Conservation (phyloP, 2,113 vertebrate species). For the Raja brachyura region DNA sequence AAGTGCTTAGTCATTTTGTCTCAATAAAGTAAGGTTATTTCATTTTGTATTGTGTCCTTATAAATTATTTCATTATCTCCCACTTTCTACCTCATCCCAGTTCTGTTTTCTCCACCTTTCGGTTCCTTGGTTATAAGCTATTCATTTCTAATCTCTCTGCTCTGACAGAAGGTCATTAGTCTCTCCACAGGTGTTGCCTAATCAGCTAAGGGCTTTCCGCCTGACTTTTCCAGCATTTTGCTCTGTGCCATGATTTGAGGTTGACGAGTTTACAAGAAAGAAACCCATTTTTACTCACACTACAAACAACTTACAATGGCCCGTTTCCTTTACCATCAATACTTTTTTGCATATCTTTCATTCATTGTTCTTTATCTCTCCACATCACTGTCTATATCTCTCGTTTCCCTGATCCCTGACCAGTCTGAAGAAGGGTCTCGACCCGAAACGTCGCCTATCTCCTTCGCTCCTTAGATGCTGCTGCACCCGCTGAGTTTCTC, state of each 20-base stretch:
- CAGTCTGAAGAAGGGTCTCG: too few species aligned
- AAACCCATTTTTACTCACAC: constrained; percentile 46
- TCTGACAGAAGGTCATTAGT: neutral
- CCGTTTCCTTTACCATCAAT: too few species aligned
- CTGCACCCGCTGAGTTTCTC: too few species aligned
- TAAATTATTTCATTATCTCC: neutral
- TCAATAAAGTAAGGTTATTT: neutral
- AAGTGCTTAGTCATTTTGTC: neutral
- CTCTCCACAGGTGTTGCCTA: neutral
- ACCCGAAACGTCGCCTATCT: too few species aligned
- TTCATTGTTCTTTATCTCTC: too few species aligned
- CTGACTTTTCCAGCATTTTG: neutral
- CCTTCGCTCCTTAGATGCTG: too few species aligned
- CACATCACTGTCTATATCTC: too few species aligned
- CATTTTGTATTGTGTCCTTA: neutral
- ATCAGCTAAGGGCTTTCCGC: neutral
- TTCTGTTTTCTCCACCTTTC: neutral
- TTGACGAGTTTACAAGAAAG: constrained; percentile 43
- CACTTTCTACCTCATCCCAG: neutral
- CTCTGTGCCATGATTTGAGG: constrained; percentile 42
- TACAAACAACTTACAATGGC: too few species aligned
- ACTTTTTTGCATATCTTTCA: too few species aligned
- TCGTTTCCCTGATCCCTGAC: too few species aligned
- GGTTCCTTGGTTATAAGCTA: neutral
- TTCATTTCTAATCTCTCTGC: neutral